These are phyloP conservation scores for Cavia aperea DNA, from an alignment of 2,113 vertebrate species.

Conservation along the genomic window DNA sequence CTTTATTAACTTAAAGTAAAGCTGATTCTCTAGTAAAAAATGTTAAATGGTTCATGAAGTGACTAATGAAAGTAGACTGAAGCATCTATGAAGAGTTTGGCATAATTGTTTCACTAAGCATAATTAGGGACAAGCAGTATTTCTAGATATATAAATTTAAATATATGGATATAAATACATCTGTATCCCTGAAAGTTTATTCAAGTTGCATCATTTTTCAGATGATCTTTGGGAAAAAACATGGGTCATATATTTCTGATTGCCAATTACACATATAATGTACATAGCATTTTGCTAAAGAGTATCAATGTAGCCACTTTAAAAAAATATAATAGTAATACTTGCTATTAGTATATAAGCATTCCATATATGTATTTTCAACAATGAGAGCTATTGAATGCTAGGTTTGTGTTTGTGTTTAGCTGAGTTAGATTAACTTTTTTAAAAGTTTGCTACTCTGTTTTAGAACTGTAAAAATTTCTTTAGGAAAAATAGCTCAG, in stretches of 20 bases:
- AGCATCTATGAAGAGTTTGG: not conserved
- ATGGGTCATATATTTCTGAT: not conserved
- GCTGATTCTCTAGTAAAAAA: not conserved
- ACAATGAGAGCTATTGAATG: not conserved
- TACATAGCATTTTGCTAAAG: not conserved
- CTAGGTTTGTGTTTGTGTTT: not conserved
- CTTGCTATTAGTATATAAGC: not conserved
- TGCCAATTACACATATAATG: not conserved
- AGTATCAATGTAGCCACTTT: not conserved
- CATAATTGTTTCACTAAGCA: not conserved
- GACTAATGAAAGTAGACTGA: not conserved
- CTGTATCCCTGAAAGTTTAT: constrained; percentile 23
- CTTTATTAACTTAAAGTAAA: not conserved
- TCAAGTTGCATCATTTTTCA: not conserved
- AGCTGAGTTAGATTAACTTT: not conserved
- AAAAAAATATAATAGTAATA: not conserved
- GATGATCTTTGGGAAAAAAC: not conserved
- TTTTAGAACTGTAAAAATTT: not conserved
- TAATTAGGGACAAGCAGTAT: not conserved
- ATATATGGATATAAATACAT: not conserved
- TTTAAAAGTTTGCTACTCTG: not conserved
- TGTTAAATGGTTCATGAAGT: not conserved
- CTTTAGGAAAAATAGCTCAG: constrained; percentile 12
- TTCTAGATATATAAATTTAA: constrained; percentile 32
- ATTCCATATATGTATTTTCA: not conserved